Evolutionary conservation across 2,113 vertebrate species (phyloP).

Genomic region (Brachionichthys hirsutus): DNA sequence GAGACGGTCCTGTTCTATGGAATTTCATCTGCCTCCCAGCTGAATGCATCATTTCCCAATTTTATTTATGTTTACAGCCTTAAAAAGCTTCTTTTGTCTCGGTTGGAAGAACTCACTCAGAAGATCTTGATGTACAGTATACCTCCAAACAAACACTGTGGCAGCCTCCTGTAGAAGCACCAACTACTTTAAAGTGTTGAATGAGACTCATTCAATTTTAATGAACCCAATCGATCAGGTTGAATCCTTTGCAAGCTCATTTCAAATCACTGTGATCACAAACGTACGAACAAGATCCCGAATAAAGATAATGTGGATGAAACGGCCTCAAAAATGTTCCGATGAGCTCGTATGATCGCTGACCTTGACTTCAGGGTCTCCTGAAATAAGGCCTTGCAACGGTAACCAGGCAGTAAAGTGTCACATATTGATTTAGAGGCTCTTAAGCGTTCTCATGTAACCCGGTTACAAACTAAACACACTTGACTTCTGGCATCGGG

Average conservation of each 20-base stretch:
- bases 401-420: conserved; percentile 12
- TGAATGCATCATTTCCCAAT: conserved; percentile 5
- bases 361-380: conserved; percentile 27
- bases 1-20: no score
- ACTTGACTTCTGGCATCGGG: conserved; percentile 3
- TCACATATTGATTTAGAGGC: conserved; percentile 38
- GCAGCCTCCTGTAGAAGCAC: background rate
- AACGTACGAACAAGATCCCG: background rate
- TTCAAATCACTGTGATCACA: conserved; percentile 40
- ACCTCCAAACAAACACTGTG: background rate
- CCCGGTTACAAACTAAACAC: conserved; percentile 18
- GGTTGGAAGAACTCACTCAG: background rate
- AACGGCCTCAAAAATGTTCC: background rate
- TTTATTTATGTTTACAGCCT: conserved; percentile 30
- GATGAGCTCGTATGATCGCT: background rate
- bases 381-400: background rate
- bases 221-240: background rate
- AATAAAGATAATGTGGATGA: background rate
- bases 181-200: background rate
- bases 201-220: conserved; percentile 1
- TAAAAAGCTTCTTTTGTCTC: conserved; percentile 34
- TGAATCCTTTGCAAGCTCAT: background rate
- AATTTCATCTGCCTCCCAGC: background rate
- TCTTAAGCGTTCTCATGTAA: conserved; percentile 24
- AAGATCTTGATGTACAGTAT: background rate